These are phyloP conservation scores for Mirounga angustirostris DNA, from an alignment of 2,113 vertebrate species.

Conservation along the genomic window DNA sequence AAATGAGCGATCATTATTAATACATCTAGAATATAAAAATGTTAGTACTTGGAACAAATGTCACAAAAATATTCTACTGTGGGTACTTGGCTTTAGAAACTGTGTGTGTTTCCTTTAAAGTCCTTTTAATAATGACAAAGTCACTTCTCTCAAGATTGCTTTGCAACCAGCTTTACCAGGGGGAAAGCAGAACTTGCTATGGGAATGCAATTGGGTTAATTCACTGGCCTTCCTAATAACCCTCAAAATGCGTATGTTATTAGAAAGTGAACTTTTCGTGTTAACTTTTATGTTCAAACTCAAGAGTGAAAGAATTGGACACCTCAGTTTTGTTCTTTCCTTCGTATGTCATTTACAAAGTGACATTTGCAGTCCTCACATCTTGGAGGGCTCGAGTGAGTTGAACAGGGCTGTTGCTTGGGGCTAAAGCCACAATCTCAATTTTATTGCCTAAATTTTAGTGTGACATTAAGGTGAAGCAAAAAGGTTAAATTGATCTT, in stretches of 20 bases:
- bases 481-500: neutral
- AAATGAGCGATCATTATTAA: conserved; percentile 68
- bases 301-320: neutral
- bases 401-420: neutral
- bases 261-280: neutral
- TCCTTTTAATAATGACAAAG: conserved; percentile 62
- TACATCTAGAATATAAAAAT: conserved; percentile 73
- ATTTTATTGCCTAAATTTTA: conserved; percentile 3
- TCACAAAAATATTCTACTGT: conserved; percentile 49
- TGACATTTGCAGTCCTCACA: neutral
- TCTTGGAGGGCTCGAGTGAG: neutral
- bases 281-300: neutral
- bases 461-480: conserved; percentile 7
- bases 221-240: neutral
- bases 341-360: neutral
- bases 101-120: conserved; percentile 69
- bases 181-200: neutral
- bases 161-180: conserved; percentile 6
- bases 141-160: conserved; percentile 63
- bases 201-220: neutral
- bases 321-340: neutral
- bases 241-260: neutral
- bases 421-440: neutral
- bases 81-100: conserved; percentile 69
- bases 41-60: conserved; percentile 76